A percentile compares a stretch with the other conserved stretches of the same genome.
These are phyloP conservation scores for Sterrhoptilus dennistouni DNA, from an alignment of 2,113 vertebrate species.

Conservation along the genomic window DNA sequence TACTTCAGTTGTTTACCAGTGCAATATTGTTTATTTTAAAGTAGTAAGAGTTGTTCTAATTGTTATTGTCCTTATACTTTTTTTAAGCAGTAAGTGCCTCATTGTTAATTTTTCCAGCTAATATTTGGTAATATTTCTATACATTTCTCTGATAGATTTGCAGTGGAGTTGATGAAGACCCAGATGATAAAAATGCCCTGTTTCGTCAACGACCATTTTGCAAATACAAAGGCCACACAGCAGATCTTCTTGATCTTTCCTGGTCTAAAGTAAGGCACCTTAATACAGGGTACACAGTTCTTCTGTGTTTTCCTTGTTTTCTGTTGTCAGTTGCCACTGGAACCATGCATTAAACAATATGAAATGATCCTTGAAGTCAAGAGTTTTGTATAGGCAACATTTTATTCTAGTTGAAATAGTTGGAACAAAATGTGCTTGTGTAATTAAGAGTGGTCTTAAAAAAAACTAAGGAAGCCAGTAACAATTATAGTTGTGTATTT, in stretches of 20 bases:
- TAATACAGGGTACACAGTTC: neutral
- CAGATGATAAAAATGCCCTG: conserved; percentile 90
- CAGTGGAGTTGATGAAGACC: conserved; percentile 87
- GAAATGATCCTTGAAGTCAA: neutral
- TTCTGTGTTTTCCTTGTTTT: neutral
- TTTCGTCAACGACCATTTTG: conserved; percentile 95
- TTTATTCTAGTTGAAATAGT: neutral
- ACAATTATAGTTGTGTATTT: neutral
- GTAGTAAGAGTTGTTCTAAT: neutral
- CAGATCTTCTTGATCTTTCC: conserved; percentile 96
- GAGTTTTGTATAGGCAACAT: neutral
- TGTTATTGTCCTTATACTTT: neutral
- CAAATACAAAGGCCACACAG: conserved; percentile 99
- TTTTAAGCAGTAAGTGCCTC: neutral
- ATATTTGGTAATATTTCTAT: neutral
- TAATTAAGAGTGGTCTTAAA: neutral
- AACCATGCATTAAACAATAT: neutral
- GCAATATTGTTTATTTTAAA: neutral
- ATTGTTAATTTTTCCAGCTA: neutral
- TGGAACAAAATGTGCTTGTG: neutral
- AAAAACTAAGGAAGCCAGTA: neutral
- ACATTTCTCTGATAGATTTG: conserved; percentile 73
- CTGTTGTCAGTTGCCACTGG: neutral
- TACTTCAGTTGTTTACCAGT: neutral
- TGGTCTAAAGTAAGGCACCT: conserved; percentile 93